Percentiles rank a stretch among this genome's conserved stretches.
phyloP scores from a whole-genome alignment of 2,888 invertebrate genomes.

The Hirudinaria manillensis region DNA sequence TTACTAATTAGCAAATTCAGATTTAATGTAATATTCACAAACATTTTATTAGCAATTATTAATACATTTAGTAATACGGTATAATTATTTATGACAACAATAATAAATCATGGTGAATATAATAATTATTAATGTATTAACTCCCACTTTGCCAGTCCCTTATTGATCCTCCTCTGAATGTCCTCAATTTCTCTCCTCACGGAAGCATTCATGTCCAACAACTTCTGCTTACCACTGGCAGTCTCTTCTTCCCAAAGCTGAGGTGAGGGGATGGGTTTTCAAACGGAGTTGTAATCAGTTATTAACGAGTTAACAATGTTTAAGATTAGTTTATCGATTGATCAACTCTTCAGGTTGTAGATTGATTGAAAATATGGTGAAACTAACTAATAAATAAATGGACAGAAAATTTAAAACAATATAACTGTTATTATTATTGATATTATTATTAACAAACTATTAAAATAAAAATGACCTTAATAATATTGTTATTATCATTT shows the following conservation, averaged over 20 bases:
- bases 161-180: not conserved
- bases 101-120: no score
- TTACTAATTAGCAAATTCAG: no score
- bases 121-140: not conserved
- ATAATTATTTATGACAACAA: no score
- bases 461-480: no score
- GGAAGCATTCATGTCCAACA: not conserved
- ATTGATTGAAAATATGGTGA: not conserved
- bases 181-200: not conserved
- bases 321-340: not conserved
- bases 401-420: no score
- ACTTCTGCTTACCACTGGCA: not conserved
- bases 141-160: not conserved
- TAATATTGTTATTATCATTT: no score
- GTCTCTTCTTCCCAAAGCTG: not conserved
- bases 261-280: not conserved
- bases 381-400: no score
- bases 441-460: no score
- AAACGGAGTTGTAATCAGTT: not conserved
- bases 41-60: no score
- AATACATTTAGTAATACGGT: no score
- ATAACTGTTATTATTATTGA: no score
- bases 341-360: not conserved
- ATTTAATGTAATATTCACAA: no score
- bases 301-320: not conserved